Base-by-base conservation (phyloP, 1,140 invertebrate species). In the Zaprionus ornatus region DNA sequence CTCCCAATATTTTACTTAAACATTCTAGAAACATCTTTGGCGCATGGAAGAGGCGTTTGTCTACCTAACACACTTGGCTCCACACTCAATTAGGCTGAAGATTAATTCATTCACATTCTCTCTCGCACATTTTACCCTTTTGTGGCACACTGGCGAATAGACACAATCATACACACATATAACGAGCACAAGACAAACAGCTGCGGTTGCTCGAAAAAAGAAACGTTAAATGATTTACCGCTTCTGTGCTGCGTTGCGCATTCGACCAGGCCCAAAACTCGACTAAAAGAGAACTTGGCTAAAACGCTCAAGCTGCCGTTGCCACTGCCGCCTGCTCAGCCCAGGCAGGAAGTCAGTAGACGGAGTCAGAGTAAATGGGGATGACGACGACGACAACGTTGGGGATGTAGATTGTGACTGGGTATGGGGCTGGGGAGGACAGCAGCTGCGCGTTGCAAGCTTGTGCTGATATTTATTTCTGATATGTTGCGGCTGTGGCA, bases 381-480 rank as follows among this genome's bases (percentile, higher is more conserved):
- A 45, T 45, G 40, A 17, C 40, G 40, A 17, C 7, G n/a, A 17
- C 29, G 29, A 10, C 29, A 9, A 10, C 15, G n/a, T 32, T 57
- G 60, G 57, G 48, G 29, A 59, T 64, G 48, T 25, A 32, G 17
- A 21, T 57, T 57, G 59, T 25, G 27, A 42, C 32, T 29, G 42
- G 17, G 29, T 13, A 45, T 45, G 40, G 15, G 40, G 32, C 15
- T 32, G 50, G 50, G 12, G 55, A 70, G 50, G 25, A 59, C 59
- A 75, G 74, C 74, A 76, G 74, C 74, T 76, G 74, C 74, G 74
- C 74, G 74, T 66, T 76, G 62, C 74, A 66, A 66, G 62, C 69
- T 65, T 65, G 25, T 55, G 60, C 17, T 61, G 37, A 68, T 68
- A 68, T 50, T 68, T 55, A 27, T 65, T 65, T 65, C 62, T 45